Base-by-base conservation (phyloP, 2,888 invertebrate genomes). In the Drosophila eohydei region DNA sequence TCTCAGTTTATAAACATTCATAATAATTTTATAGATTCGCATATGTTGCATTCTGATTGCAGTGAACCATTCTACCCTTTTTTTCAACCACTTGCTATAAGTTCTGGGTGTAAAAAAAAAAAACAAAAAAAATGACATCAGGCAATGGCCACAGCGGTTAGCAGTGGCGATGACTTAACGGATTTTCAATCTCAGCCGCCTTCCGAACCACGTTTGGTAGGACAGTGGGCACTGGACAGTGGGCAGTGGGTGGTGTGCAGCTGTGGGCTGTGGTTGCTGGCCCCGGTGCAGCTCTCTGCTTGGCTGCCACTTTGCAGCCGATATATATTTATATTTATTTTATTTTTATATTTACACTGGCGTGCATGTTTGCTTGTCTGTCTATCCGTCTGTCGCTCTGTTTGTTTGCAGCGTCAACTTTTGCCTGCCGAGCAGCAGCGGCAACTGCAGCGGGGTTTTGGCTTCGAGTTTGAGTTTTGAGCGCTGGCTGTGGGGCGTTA, bases 101-200 rank as follows among this genome's bases (percentile, higher is more conserved):
- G n/a, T 12, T 34, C 52, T 21, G 54, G 28, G 38, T 38, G 11
- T 28, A 41, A 16, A 54, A 51, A 12, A 54, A 44, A 38, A 43
- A 28, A 8, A 16, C 21, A 26, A 65, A 55, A 30, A 64, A 32
- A 48, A 44, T 50, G 71, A 65, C 63, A 69, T 65, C 76, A 69
- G 64, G 61, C 86, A 80, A 71, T 63, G 70, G 71, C 83, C 84
- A 81, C 84, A 83, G 85, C 76, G 84, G 85, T 81, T 89, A 88
- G 85, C 85, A 74, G 73, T 80, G 88, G 85, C 88, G 83, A 89
- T 88, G 90, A 88, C 90, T 89, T 86, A 90, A 86, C 90, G 90
- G 86, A 89, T 86, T 86, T 86, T 78, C 87, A 88, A 86, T 86
- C 88, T 84, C 89, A 87, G 83, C 71, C 70, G 50, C 69, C 59